Percentiles rank a stretch among this genome's conserved stretches.
Conservation (phyloP, 1,140 invertebrate species). For the Chelonus insularis region DNA sequence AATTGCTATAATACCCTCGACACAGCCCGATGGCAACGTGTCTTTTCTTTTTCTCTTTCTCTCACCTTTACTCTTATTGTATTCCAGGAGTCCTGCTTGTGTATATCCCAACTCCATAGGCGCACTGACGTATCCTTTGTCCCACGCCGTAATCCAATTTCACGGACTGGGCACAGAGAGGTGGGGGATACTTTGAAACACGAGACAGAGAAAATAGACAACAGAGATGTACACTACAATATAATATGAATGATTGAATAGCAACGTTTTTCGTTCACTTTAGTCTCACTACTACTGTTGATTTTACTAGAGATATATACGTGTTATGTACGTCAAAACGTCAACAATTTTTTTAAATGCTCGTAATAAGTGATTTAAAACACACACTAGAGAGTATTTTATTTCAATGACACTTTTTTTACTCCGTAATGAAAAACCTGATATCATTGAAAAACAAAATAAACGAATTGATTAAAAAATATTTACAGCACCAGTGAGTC, state of each 20-base stretch:
- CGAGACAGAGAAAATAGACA: not conserved
- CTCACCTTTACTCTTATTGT: not conserved
- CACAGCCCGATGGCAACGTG: constrained; percentile 18
- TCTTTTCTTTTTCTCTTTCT: not conserved
- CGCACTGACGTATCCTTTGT: constrained; percentile 43
- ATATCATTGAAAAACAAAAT: no score
- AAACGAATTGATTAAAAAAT: no score
- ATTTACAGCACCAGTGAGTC: no score
- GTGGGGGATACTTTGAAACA: not conserved
- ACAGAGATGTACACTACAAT: no score
- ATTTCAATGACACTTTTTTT: no score
- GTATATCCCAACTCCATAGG: constrained; percentile 19
- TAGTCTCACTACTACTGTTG: not conserved
- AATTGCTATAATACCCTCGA: constrained; percentile 31
- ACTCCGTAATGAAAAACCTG: no score
- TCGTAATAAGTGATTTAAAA: no score
- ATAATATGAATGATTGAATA: not conserved
- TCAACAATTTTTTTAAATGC: constrained; percentile 2
- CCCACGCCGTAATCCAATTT: constrained; percentile 39
- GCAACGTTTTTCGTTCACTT: not conserved
- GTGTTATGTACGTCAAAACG: constrained; percentile 7
- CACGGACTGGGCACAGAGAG: constrained; percentile 21
- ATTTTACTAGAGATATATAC: no score
- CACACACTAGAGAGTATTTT: no score
- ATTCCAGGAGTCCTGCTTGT: constrained; percentile 3